These are phyloP conservation scores for Phalloptychus januarius DNA, from an alignment of 2,797 vertebrate species.

Conservation along the genomic window DNA sequence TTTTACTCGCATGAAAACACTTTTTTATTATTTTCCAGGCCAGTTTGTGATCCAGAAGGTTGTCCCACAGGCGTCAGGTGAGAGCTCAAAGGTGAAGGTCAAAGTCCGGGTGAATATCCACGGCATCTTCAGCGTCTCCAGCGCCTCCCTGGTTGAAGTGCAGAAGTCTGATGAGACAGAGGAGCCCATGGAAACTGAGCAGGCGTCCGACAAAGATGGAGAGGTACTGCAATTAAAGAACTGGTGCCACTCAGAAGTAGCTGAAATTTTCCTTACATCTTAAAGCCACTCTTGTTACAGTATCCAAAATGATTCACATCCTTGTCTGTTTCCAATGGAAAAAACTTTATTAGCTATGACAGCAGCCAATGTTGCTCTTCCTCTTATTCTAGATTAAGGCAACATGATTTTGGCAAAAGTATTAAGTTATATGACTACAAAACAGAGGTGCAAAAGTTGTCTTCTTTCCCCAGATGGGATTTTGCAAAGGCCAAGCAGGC, in stretches of 20 bases:
- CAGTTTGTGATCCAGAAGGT: conserved; percentile 96
- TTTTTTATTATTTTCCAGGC: conserved; percentile 74
- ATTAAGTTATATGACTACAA: background rate
- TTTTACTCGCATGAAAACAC: background rate
- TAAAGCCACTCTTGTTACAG: background rate
- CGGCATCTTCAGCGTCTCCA: conserved; percentile 96
- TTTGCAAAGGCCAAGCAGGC: background rate
- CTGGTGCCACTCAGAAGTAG: background rate
- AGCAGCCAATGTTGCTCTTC: background rate
- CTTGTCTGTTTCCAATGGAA: background rate
- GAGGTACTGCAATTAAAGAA: conserved; percentile 81
- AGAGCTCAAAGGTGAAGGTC: conserved; percentile 97
- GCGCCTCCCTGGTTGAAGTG: conserved; percentile 94
- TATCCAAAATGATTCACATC: background rate
- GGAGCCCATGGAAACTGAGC: conserved; percentile 97
- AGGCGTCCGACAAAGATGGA: conserved; percentile 86
- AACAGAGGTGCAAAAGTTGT: background rate
- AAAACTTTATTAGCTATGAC: background rate
- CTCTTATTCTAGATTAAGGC: background rate
- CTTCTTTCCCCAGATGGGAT: background rate
- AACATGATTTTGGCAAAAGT: background rate
- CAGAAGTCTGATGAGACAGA: conserved; percentile 91
- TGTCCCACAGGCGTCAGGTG: conserved; percentile 91
- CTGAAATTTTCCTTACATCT: background rate
- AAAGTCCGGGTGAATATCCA: conserved; percentile 97